A percentile compares a stretch with the other conserved stretches of the same genome.
Conservation (phyloP, 1,140 invertebrate species). For the Drosophila bocki region DNA sequence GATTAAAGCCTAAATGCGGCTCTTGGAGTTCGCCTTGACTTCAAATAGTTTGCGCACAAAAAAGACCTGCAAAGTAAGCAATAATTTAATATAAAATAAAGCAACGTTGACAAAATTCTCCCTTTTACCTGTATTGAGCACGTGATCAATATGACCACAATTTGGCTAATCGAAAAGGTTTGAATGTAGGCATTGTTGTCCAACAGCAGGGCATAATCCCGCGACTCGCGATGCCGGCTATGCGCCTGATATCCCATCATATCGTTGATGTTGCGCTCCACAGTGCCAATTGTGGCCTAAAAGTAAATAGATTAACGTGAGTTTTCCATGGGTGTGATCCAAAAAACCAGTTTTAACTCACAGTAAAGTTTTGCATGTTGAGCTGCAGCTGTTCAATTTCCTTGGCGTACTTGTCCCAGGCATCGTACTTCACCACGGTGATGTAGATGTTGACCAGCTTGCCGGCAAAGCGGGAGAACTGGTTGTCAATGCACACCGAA, state of each 20-base stretch:
- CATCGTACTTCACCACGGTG: constrained; percentile 96
- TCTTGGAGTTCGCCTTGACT: constrained; percentile 86
- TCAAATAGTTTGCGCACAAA: constrained; percentile 96
- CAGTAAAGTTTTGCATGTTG: constrained; percentile 96
- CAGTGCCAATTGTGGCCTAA: constrained; percentile 90
- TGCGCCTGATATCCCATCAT: constrained; percentile 94
- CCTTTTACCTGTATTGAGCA: constrained; percentile 86
- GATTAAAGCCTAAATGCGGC: constrained; percentile 66
- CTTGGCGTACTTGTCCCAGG: constrained; percentile 96
- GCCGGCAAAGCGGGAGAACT: constrained; percentile 95
- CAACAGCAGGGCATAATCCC: constrained; percentile 92
- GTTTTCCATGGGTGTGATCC: neutral
- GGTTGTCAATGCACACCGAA: constrained; percentile 97
- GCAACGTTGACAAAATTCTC: neutral
- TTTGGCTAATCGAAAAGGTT: constrained; percentile 94
- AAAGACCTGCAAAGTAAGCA: constrained; percentile 90
- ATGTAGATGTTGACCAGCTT: constrained; percentile 97
- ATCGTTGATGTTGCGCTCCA: constrained; percentile 94
- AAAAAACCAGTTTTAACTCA: constrained; percentile 85
- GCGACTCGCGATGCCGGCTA: constrained; percentile 90
- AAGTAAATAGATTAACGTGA: constrained; percentile 57
- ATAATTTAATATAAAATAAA: neutral
- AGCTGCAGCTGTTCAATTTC: constrained; percentile 95
- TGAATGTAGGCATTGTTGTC: constrained; percentile 95
- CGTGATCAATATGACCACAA: constrained; percentile 91